These are phyloP conservation scores for Cristatella mucedo DNA, from an alignment of 2,888 invertebrate species.

Conservation along the genomic window DNA sequence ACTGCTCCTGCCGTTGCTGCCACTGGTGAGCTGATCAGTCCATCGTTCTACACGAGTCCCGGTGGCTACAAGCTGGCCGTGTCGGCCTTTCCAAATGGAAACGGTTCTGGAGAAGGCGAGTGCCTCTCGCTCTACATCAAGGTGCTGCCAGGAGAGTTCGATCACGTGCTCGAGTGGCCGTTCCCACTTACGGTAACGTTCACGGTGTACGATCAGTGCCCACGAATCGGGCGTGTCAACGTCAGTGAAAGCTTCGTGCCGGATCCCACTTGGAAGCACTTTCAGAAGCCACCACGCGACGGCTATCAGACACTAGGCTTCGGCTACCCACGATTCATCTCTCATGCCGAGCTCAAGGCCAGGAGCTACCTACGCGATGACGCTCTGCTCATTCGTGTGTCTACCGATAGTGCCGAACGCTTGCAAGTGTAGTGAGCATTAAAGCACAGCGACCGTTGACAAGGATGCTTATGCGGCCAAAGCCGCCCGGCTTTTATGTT, in stretches of 20 bases:
- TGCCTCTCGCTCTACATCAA: constrained; percentile 88
- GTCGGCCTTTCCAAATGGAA: constrained; percentile 82
- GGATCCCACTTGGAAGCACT: constrained; percentile 91
- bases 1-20: too few species aligned
- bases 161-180: constrained; percentile 83
- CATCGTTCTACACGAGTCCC: constrained; percentile 78
- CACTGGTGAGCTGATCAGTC: constrained; percentile 58
- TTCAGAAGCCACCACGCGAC: constrained; percentile 74
- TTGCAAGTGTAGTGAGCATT: too few species aligned
- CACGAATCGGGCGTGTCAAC: constrained; percentile 57
- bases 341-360: constrained; percentile 75
- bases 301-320: constrained; percentile 71
- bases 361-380: constrained; percentile 79
- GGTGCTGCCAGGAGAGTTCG: constrained; percentile 82
- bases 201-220: constrained; percentile 75
- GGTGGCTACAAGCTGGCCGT: constrained; percentile 74
- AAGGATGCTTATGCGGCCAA: too few species aligned
- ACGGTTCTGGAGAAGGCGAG: constrained; percentile 77
- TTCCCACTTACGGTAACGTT: constrained; percentile 86
- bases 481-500: too few species aligned
- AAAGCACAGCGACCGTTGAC: too few species aligned
- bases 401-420: too few species aligned
- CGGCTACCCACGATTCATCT: constrained; percentile 81
- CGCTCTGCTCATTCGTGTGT: constrained; percentile 75
- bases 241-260: constrained; percentile 83